Conservation (phyloP, 2,888 invertebrate species). For the Argyresthia goedartella region DNA sequence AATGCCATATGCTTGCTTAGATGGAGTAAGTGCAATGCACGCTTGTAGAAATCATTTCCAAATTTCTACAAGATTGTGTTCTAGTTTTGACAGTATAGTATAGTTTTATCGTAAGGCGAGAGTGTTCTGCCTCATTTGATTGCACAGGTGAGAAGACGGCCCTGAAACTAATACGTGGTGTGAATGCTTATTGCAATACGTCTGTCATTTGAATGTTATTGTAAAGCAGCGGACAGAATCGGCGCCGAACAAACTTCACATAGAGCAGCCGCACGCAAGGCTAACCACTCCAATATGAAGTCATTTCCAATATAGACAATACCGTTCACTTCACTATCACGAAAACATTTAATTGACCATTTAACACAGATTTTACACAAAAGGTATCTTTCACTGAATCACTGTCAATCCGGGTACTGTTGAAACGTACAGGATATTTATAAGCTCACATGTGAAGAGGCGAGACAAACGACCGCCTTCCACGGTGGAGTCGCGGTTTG, state of each 20-base stretch:
- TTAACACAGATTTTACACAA: neutral
- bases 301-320: constrained; percentile 38
- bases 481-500: constrained; percentile 44
- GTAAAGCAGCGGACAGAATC: neutral
- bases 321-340: constrained; percentile 50
- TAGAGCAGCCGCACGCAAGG: constrained; percentile 42
- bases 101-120: too few relatives aligned
- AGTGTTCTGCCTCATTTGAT: constrained; percentile 4
- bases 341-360: constrained; percentile 22
- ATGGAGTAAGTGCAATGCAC: too few relatives aligned
- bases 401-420: constrained; percentile 7
- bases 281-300: constrained; percentile 36
- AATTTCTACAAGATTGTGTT: too few relatives aligned
- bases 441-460: constrained; percentile 1
- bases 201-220: constrained; percentile 39
- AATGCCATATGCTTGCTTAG: too few relatives aligned
- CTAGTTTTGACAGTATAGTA: too few relatives aligned
- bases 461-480: constrained; percentile 20
- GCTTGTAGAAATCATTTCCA: too few relatives aligned
- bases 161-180: constrained; percentile 32
- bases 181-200: constrained; percentile 38
- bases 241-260: neutral
- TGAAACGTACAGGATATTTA: constrained; percentile 9
- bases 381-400: constrained; percentile 1
- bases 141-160: constrained; percentile 23